Base-by-base conservation (phyloP, 35 echinoderm and acorn worm species). In the Patiria miniata region DNA sequence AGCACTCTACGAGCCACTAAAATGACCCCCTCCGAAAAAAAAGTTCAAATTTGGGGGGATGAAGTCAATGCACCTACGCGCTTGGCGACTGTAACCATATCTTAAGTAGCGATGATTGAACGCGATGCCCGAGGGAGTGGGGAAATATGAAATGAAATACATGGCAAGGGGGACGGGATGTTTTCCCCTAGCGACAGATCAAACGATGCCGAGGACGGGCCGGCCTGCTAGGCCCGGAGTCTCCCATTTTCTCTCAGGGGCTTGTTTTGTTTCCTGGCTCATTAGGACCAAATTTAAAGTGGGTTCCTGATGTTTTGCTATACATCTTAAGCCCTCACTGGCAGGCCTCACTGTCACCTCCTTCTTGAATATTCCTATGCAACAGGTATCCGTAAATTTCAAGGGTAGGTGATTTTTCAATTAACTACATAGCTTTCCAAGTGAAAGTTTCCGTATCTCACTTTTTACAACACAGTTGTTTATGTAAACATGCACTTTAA, bases 81-180 rank as follows among this genome's bases (percentile, higher is more conserved):
- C 26, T 73, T 73, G 65, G 65, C 23, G 65, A 73, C 65, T 73
- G 65, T 73, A 73, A 73, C 65, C 65, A 73, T 73, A 73, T 73
- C 65, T 73, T 73, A 73, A 73, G 21, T 73, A 73, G 19, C 34
- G 65, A 14, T 73, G 65, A 73, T 73, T 73, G 65, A 73, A 10
- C 34, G 26, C 15, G 26, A 73, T 32, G 26, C 65, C 65, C 16
- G 19, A 30, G 65, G 65, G 65, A 73, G 21, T 1, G 14, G 10
- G 26, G 65, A 73, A 73, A 73, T 73, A 73, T 73, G 65, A 73
- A 73, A 73, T 73, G 65, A 73, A 73, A 73, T 73, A 73, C 65
- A 73, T 73, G 22, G 65, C 22, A 73, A 47, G 65, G 65, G 57
- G 65, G 8, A 73, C 65, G 65, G 65, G 65, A 73, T 73, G 65